Percentiles rank a stretch among this genome's conserved stretches.
These are phyloP conservation scores for Psittacara wagleri DNA, from an alignment of 2,113 vertebrate genomes.

Conservation along the genomic window DNA sequence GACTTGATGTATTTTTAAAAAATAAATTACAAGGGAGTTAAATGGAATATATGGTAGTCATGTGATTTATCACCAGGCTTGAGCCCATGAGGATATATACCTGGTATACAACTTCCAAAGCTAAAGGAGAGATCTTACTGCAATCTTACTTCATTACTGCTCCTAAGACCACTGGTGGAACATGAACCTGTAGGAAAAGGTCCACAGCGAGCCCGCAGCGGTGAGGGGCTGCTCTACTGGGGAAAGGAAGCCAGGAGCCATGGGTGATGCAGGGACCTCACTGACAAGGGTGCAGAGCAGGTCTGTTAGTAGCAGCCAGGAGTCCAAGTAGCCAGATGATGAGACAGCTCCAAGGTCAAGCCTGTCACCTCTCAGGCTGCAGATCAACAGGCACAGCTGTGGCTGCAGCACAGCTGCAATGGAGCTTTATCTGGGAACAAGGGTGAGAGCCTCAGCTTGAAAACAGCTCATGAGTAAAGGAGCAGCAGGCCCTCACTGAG, in stretches of 20 bases:
- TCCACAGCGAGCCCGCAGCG: fast-evolving
- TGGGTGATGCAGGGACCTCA: background rate
- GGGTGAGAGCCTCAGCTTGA: background rate
- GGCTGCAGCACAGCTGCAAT: background rate
- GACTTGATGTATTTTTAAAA: background rate
- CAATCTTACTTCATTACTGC: background rate
- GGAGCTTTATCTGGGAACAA: background rate
- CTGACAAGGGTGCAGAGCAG: background rate
- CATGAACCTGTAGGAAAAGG: background rate
- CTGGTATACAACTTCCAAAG: background rate
- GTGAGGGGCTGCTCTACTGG: fast-evolving
- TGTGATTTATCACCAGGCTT: too few species aligned
- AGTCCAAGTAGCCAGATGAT: background rate
- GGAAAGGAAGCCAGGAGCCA: background rate
- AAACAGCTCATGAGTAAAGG: background rate
- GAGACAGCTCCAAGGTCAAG: background rate
- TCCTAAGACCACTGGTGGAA: background rate
- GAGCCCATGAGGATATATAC: background rate
- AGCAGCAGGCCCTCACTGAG: background rate
- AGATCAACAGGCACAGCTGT: background rate
- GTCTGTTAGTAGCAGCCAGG: background rate
- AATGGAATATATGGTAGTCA: background rate
- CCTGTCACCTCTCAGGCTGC: background rate
- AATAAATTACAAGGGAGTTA: background rate
- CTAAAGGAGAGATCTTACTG: background rate